Percentiles rank a stretch among this genome's conserved stretches.
Evolutionary conservation across 2,113 vertebrate species (phyloP).

Genomic region (Catharus minimus): DNA sequence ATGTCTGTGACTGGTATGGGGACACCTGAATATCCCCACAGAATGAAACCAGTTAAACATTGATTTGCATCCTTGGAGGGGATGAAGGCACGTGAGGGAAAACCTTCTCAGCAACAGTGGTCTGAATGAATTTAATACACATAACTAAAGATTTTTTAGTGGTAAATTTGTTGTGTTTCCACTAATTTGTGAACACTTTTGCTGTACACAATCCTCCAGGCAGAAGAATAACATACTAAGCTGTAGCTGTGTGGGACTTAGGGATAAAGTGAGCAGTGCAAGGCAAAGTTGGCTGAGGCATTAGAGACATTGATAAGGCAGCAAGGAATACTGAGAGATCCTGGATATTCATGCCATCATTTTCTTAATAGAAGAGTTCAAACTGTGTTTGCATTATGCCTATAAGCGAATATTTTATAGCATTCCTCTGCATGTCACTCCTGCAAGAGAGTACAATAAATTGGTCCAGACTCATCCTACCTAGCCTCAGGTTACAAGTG

Average conservation of each 20-base stretch:
- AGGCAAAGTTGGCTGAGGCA: background rate
- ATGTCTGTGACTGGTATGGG: background rate
- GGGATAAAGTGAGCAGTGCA: background rate
- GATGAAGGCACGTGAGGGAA: background rate
- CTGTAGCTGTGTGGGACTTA: accelerated
- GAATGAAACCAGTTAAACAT: background rate
- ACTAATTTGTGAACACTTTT: background rate
- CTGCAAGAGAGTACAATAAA: background rate
- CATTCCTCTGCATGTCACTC: background rate
- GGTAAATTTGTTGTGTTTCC: background rate
- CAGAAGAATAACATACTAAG: background rate
- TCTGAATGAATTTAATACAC: background rate
- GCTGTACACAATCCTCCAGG: background rate
- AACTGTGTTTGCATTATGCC: background rate
- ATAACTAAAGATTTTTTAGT: background rate
- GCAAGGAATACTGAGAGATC: background rate
- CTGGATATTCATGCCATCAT: background rate
- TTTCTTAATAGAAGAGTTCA: background rate
- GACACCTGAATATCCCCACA: background rate
- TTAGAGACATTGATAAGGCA: background rate
- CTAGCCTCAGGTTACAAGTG: background rate
- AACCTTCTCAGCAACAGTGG: background rate
- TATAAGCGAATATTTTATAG: background rate
- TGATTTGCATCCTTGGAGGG: background rate
- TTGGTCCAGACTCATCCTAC: background rate